Percentiles rank a stretch among this genome's conserved stretches.
Conservation (phyloP, 2,888 invertebrate species). For the Lamellibrachia columna region DNA sequence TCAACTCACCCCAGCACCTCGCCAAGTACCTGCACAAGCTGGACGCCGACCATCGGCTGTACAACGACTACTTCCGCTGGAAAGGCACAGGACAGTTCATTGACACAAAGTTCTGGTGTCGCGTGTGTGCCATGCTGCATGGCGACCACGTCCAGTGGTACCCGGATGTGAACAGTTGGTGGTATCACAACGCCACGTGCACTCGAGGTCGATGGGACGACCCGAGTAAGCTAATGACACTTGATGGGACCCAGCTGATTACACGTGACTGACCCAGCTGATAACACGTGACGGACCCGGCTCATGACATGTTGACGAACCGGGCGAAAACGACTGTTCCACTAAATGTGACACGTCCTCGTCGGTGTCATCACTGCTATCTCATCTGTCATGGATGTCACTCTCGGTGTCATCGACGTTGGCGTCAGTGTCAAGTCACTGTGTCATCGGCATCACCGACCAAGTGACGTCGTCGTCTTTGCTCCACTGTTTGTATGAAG, state of each 20-base stretch:
- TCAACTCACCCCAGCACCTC: slow-evolving; percentile 84
- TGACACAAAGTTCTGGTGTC: slow-evolving; percentile 94
- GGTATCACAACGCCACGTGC: slow-evolving; percentile 30
- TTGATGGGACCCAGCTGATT: too few species aligned
- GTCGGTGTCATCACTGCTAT: background rate
- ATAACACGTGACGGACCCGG: too few species aligned
- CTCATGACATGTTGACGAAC: too few species aligned
- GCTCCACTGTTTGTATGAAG: background rate
- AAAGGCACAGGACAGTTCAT: slow-evolving; percentile 94
- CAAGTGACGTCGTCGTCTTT: background rate
- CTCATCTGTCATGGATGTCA: background rate
- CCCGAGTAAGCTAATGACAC: background rate
- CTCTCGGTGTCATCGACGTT: background rate
- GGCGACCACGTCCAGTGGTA: slow-evolving; percentile 37
- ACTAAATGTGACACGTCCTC: background rate
- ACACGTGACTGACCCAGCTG: too few species aligned
- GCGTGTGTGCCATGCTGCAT: slow-evolving; percentile 76
- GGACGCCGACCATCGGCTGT: slow-evolving; percentile 86
- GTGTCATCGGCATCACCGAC: background rate
- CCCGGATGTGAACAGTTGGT: slow-evolving; percentile 37
- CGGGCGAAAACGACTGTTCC: too few species aligned
- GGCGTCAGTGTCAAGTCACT: background rate
- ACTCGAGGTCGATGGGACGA: slow-evolving; percentile 27
- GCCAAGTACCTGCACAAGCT: slow-evolving; percentile 86
- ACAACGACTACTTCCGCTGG: slow-evolving; percentile 95